Base-by-base conservation (phyloP, 2,797 vertebrate genomes). In the Melanotaenia parkinsoni region DNA sequence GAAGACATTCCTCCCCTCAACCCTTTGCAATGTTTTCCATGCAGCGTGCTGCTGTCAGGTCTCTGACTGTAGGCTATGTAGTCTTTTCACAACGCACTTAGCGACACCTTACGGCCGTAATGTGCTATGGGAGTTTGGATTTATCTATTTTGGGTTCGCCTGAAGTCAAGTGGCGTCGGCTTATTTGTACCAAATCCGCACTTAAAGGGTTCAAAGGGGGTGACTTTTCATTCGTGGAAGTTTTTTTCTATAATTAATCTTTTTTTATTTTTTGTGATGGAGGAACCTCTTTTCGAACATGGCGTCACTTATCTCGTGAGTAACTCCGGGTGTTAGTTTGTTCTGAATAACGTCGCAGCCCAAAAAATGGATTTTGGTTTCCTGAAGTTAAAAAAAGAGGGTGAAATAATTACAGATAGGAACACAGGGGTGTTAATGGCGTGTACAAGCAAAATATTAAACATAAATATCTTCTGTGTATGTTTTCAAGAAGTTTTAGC, bases 291-390 rank as follows among this genome's bases (percentile, higher is more conserved):
- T 14, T 65, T 66, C 30, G 37, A 74, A 63, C 77, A 63, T 71
- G 75, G 80, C 77, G 38, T 85, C 83, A 38, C 70, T 33, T 76
- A 24, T 70, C 53, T 72, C 40, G 93, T 93, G 80, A 94, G 93
- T 93, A 86, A 37, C 22, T 64, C 47, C 1, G 63, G n/a, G 0
- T 37, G 22, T 24, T 18, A 8, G 20, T 35, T 47, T 57, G 54
- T 30, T 71, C 18, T 59, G 33, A 20, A 24, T 45, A 53, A 50
- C 9, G 28, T 35, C 2, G 16, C 20, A 5, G 38, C 26, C 7
- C 18, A n/a, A 20, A 20, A 0, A 12, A 10, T 11, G 28, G 1
- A 40, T 26, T 7, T 18, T 45, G n/a, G 16, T 4, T 47, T 56
- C n/a, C 18, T 57, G 24, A 9, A 24, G 7, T 16, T 6, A 33